These are phyloP conservation scores for Periplaneta americana DNA, from an alignment of 1,140 invertebrate species.

Conservation along the genomic window DNA sequence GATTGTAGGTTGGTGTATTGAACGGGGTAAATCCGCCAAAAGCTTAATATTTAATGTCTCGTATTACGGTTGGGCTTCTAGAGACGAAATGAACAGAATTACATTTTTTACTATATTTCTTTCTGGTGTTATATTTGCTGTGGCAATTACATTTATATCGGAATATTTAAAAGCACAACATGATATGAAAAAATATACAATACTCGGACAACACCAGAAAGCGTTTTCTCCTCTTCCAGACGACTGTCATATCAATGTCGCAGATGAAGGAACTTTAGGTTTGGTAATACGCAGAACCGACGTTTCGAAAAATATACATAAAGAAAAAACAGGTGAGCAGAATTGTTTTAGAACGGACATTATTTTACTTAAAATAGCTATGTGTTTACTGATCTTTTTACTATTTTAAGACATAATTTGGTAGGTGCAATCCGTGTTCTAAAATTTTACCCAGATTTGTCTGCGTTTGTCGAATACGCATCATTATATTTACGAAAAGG, in stretches of 20 bases:
- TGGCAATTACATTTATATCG: constrained; percentile 28
- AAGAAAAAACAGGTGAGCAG: constrained; percentile 14
- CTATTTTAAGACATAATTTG: too few relatives aligned
- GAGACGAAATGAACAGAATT: constrained; percentile 22
- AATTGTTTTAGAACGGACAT: too few relatives aligned
- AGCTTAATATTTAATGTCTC: constrained; percentile 5
- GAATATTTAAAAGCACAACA: constrained; percentile 26
- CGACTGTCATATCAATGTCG: constrained; percentile 29
- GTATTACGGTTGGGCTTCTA: constrained; percentile 2
- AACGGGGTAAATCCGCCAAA: constrained; percentile 6
- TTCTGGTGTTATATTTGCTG: constrained; percentile 26
- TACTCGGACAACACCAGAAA: constrained; percentile 2
- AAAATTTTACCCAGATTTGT: too few relatives aligned
- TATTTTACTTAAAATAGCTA: too few relatives aligned
- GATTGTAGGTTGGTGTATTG: background rate
- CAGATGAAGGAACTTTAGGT: constrained; percentile 33
- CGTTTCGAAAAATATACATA: constrained; percentile 20
- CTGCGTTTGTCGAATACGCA: too few relatives aligned
- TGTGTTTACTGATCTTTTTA: too few relatives aligned
- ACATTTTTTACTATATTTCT: constrained; percentile 28
- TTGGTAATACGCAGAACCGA: constrained; percentile 21
- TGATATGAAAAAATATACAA: background rate
- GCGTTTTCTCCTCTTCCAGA: constrained; percentile 32
- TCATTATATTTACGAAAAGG: too few relatives aligned
- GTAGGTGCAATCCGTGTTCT: too few relatives aligned